phyloP scores from a whole-genome alignment of 2,797 vertebrate species.

The Dendrocincla fuliginosa region DNA sequence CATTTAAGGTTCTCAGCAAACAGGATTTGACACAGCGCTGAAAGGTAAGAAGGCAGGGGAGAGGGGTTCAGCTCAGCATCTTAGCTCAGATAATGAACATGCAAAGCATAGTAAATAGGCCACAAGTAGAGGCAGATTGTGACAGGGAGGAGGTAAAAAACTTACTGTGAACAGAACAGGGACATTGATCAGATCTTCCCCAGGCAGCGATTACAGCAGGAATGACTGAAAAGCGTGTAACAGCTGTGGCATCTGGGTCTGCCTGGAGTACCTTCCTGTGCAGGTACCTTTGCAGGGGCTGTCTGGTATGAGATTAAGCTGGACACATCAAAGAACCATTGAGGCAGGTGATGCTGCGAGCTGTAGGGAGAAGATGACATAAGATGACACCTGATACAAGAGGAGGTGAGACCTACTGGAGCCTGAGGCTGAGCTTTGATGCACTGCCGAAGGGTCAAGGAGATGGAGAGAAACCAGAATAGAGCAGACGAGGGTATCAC shows the following conservation, averaged over 20 bases:
- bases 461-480: background rate
- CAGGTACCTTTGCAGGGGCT: background rate
- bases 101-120: background rate
- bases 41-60: background rate
- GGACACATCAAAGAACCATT: slow-evolving; percentile 39
- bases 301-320: background rate
- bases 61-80: background rate
- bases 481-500: background rate
- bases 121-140: slow-evolving; percentile 23
- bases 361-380: background rate
- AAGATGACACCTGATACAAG: background rate
- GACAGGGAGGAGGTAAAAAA: background rate
- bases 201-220: background rate
- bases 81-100: background rate
- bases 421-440: background rate
- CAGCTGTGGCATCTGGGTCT: background rate
- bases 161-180: background rate
- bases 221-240: slow-evolving; percentile 36
- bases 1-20: slow-evolving; percentile 1
- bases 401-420: background rate
- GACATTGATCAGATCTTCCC: background rate
- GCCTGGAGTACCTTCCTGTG: background rate
- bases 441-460: background rate
- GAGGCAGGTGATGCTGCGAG: slow-evolving; percentile 22
- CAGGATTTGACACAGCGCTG: slow-evolving; percentile 24